A percentile compares a stretch with the other conserved stretches of the same genome.
These are phyloP conservation scores for Spilarctia lutea DNA, from an alignment of 2,888 invertebrate species.

Conservation along the genomic window DNA sequence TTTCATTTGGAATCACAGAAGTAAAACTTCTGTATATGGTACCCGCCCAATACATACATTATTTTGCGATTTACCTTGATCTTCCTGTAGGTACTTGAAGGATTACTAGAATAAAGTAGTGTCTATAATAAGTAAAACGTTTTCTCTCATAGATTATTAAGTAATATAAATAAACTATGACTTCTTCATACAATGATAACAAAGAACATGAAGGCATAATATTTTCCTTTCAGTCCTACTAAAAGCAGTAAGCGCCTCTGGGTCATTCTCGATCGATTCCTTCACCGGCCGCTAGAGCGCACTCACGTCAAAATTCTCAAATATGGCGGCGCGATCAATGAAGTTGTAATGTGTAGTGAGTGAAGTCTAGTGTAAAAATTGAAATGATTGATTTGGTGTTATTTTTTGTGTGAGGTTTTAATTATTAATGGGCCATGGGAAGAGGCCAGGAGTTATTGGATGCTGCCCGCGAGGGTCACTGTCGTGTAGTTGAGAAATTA, in stretches of 20 bases:
- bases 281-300: conserved; percentile 80
- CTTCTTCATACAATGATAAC: neutral
- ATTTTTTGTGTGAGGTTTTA: conserved; percentile 80
- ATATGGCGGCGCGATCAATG: conserved; percentile 94
- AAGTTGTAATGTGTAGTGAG: conserved; percentile 87
- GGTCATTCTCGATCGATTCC: conserved; percentile 66
- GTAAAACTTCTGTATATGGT: neutral
- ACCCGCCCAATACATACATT: neutral
- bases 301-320: conserved; percentile 79
- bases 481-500: conserved; percentile 95
- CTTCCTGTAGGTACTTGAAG: too few relatives aligned
- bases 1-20: neutral
- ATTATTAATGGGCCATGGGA: conserved; percentile 91
- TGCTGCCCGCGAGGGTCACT: conserved; percentile 97
- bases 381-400: conserved; percentile 80
- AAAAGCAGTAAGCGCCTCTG: conserved; percentile 10
- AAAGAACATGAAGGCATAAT: neutral
- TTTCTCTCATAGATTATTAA: neutral
- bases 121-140: neutral
- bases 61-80: neutral
- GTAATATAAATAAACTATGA: neutral
- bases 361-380: conserved; percentile 83
- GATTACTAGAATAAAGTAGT: neutral
- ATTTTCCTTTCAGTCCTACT: conserved; percentile 2
- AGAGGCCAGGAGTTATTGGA: conserved; percentile 98